These are phyloP conservation scores for Gerris lacustris DNA, from an alignment of 2,888 invertebrate genomes.

Conservation along the genomic window DNA sequence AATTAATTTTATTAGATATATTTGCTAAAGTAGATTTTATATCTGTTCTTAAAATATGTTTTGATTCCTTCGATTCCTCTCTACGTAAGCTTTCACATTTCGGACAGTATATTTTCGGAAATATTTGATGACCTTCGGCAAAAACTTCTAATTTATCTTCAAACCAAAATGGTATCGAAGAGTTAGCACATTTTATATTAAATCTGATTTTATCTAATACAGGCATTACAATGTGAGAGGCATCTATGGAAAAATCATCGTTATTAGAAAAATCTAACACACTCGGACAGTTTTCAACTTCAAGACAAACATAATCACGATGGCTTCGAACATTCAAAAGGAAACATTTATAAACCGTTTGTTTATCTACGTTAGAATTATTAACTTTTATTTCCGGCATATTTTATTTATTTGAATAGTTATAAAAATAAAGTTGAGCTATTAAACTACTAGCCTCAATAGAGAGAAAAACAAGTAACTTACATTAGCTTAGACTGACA, in stretches of 20 bases:
- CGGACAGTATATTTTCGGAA: background rate
- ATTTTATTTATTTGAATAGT: no score
- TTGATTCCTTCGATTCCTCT: no score
- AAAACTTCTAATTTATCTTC: background rate
- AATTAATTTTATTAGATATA: no score
- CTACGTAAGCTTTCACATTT: background rate
- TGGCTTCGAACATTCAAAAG: background rate
- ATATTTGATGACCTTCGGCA: conserved; percentile 1
- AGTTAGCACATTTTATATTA: background rate
- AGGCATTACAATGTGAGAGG: background rate
- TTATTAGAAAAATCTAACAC: background rate
- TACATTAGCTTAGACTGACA: no score
- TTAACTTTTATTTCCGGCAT: no score
- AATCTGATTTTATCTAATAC: background rate
- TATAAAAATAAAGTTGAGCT: no score
- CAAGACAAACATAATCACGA: background rate
- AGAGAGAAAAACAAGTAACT: no score
- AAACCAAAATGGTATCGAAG: background rate
- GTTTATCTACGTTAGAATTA: background rate
- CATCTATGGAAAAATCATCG: background rate
- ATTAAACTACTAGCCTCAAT: no score
- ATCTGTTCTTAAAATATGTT: no score
- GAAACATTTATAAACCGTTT: background rate
- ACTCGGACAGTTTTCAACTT: background rate
- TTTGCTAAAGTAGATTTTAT: no score